These are phyloP conservation scores for Tholera decimalis DNA, from an alignment of 2,888 invertebrate species.

Conservation along the genomic window DNA sequence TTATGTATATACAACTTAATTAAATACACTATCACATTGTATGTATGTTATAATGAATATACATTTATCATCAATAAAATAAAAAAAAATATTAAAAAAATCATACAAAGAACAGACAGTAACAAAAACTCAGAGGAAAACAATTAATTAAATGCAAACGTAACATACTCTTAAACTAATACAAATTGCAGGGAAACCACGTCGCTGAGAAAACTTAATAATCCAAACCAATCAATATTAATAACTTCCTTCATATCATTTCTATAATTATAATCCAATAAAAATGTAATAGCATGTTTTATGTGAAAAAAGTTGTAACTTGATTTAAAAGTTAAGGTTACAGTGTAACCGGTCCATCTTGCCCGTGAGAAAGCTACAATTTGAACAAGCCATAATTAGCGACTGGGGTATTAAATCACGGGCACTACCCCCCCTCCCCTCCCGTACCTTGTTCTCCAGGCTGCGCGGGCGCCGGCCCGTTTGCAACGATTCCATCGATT, in stretches of 20 bases:
- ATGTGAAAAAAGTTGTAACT: slow-evolving; percentile 55
- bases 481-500: slow-evolving; percentile 67
- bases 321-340: slow-evolving; percentile 49
- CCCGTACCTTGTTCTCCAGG: slow-evolving; percentile 41
- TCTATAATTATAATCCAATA: slow-evolving; percentile 66
- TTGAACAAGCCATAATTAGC: slow-evolving; percentile 91
- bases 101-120: not conserved
- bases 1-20: not conserved
- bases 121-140: not conserved
- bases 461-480: slow-evolving; percentile 63
- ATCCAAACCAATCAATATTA: slow-evolving; percentile 58
- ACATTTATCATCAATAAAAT: too few relatives aligned
- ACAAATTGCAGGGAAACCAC: slow-evolving; percentile 42
- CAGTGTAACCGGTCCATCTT: slow-evolving; percentile 72
- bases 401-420: slow-evolving; percentile 88
- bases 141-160: not conserved
- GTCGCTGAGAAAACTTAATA: slow-evolving; percentile 40
- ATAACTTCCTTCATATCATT: slow-evolving; percentile 65
- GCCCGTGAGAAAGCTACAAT: slow-evolving; percentile 90
- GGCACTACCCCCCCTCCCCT: slow-evolving; percentile 73
- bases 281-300: slow-evolving; percentile 60
- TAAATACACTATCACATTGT: not conserved
- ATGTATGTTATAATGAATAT: not conserved
- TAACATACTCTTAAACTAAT: not conserved
- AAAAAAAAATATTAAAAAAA: too few relatives aligned